Evolutionary conservation across 2,888 invertebrate genomes (phyloP).

Genomic region (Scaptomyza parva): DNA sequence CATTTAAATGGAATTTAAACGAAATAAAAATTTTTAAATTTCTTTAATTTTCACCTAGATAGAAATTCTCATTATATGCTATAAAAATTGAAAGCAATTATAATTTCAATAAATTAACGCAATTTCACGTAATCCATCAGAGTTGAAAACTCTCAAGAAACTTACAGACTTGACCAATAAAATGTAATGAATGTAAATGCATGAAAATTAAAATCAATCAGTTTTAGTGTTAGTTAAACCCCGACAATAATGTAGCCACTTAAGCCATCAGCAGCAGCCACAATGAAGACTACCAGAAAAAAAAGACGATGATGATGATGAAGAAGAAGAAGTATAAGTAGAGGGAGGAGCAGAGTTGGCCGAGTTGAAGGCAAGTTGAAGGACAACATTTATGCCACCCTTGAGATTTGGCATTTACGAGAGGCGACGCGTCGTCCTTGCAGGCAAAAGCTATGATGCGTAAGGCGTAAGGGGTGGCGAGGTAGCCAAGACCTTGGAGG

Average conservation of each 20-base stretch:
- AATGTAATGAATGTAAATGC: constrained; percentile 70
- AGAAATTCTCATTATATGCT: background rate
- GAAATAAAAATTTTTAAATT: no score
- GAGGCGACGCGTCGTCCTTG: constrained; percentile 63
- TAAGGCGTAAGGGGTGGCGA: constrained; percentile 22
- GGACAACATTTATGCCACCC: constrained; percentile 80
- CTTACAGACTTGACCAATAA: constrained; percentile 42
- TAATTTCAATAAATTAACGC: constrained; percentile 22
- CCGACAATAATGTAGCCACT: constrained; percentile 80
- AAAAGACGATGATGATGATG: background rate
- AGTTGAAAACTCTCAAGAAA: constrained; percentile 11
- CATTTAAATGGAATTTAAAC: no score
- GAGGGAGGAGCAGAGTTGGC: no score
- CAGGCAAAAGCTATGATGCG: constrained; percentile 35
- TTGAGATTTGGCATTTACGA: constrained; percentile 70
- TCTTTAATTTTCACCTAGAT: no score
- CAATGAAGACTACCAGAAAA: constrained; percentile 11
- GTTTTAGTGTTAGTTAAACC: constrained; percentile 81
- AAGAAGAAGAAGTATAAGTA: constrained; percentile 7
- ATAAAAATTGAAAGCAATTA: background rate
- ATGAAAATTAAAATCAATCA: constrained; percentile 82
- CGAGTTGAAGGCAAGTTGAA: constrained; percentile 55
- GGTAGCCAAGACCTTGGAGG: constrained; percentile 16
- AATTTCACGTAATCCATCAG: constrained; percentile 45
- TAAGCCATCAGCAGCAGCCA: constrained; percentile 59